Percentiles rank a stretch among this genome's conserved stretches.
These are phyloP conservation scores for Anticlea derivata DNA, from an alignment of 2,888 invertebrate genomes.

Conservation along the genomic window DNA sequence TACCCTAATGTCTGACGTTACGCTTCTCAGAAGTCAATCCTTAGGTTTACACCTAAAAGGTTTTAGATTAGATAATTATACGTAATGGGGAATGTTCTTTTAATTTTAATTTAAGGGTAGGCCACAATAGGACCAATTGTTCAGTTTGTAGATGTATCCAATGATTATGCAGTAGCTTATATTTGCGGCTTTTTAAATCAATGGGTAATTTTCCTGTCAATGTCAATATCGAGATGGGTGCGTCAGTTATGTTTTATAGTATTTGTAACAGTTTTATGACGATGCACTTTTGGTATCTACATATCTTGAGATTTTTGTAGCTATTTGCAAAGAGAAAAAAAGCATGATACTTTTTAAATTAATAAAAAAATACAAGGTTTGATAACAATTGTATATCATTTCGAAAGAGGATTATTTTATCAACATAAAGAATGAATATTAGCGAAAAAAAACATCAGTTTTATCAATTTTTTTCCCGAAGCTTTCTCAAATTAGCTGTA, in stretches of 20 bases:
- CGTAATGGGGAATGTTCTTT: constrained; percentile 58
- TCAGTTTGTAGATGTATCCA: constrained; percentile 62
- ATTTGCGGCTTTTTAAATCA: constrained; percentile 46
- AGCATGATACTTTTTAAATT: too few species aligned
- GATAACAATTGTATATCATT: too few species aligned
- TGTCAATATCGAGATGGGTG: constrained; percentile 20
- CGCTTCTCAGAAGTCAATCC: constrained; percentile 75
- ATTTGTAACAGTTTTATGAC: constrained; percentile 36
- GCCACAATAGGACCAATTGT: constrained; percentile 47
- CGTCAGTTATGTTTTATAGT: constrained; percentile 24
- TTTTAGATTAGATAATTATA: constrained; percentile 83
- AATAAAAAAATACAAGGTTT: too few species aligned
- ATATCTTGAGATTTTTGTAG: too few species aligned
- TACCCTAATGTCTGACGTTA: constrained; percentile 48
- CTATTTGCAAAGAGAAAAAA: too few species aligned
- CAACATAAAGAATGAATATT: too few species aligned
- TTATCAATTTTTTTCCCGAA: too few species aligned
- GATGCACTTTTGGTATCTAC: constrained; percentile 16
- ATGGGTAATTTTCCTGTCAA: constrained; percentile 66
- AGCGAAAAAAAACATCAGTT: too few species aligned
- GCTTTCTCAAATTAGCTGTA: too few species aligned
- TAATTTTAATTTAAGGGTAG: constrained; percentile 54
- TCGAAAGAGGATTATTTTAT: too few species aligned
- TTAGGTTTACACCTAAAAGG: constrained; percentile 75
- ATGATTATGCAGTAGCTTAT: constrained; percentile 70